A percentile compares a stretch with the other conserved stretches of the same genome.
Conservation (phyloP, 2,113 vertebrate genomes). For the Apeltes quadracus region DNA sequence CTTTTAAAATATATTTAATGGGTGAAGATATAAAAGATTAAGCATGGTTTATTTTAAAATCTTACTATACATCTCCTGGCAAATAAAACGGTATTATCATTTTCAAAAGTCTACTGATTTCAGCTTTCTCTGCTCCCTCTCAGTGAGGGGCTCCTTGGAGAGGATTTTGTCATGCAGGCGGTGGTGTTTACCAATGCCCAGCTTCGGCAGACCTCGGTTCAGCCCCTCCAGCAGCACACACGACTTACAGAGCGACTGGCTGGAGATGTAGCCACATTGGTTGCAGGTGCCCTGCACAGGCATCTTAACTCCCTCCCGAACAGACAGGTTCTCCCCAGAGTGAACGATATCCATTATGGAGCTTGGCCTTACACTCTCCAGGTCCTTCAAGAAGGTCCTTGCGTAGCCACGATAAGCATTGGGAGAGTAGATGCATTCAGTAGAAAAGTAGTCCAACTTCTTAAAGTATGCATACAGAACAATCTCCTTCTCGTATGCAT, state of each 20-base stretch:
- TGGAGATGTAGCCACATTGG: conserved; percentile 89
- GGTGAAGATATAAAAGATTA: conserved; percentile 1
- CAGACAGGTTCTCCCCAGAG: conserved; percentile 86
- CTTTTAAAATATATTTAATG: background rate
- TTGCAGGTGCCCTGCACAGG: conserved; percentile 85
- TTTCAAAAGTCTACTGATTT: conserved; percentile 74
- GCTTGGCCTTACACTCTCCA: conserved; percentile 86
- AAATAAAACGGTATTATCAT: background rate
- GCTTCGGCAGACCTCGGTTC: conserved; percentile 85
- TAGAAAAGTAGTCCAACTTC: conserved; percentile 90
- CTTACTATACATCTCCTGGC: background rate
- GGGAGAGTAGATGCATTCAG: conserved; percentile 89
- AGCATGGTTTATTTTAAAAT: background rate
- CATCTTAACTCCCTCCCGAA: conserved; percentile 83
- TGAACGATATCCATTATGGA: conserved; percentile 88
- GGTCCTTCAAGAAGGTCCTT: conserved; percentile 85
- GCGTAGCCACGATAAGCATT: conserved; percentile 89
- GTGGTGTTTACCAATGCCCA: conserved; percentile 88
- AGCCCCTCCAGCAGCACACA: conserved; percentile 89
- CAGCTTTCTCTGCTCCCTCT: conserved; percentile 77
- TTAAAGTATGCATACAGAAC: conserved; percentile 94
- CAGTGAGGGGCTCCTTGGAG: conserved; percentile 77
- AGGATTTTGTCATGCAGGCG: conserved; percentile 82
- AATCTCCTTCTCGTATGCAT: conserved; percentile 93
- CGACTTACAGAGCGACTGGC: conserved; percentile 87